These are phyloP conservation scores for Brachypterus glaber DNA, from an alignment of 2,888 invertebrate genomes.

Conservation along the genomic window DNA sequence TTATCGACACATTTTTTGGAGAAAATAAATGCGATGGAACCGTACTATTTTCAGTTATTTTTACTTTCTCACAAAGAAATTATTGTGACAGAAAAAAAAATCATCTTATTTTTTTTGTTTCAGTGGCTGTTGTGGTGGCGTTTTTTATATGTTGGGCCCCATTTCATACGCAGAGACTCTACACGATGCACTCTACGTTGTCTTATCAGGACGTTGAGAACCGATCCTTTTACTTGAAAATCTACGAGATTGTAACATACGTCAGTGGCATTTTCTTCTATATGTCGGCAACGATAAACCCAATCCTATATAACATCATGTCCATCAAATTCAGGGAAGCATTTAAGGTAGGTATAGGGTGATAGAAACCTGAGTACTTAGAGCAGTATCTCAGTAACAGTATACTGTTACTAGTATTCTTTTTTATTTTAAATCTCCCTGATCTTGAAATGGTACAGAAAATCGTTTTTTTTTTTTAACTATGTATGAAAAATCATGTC, in stretches of 20 bases:
- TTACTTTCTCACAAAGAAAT: no score
- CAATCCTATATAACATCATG: conserved; percentile 87
- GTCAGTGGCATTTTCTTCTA: conserved; percentile 83
- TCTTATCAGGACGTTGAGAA: conserved; percentile 33
- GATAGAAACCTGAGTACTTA: no score
- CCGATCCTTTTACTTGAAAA: conserved; percentile 28
- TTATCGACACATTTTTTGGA: no score
- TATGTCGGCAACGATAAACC: conserved; percentile 84
- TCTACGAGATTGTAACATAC: conserved; percentile 61
- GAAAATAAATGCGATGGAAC: no score
- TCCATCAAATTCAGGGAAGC: conserved; percentile 86
- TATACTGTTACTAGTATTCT: no score
- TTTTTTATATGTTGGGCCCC: conserved; percentile 85
- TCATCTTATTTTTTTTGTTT: conserved; percentile 28
- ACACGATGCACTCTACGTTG: conserved; percentile 58
- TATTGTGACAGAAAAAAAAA: no score
- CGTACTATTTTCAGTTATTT: no score
- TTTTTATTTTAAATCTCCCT: no score
- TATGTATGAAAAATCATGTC: no score
- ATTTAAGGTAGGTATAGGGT: conserved; percentile 67
- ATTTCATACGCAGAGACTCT: conserved; percentile 81
- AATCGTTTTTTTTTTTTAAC: no score
- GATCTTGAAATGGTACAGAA: no score
- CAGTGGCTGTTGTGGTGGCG: conserved; percentile 82
- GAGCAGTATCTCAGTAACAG: no score